A percentile compares a stretch with the other conserved stretches of the same genome.
phyloP scores from a whole-genome alignment of 2,888 invertebrate genomes.

The Coelopa pilipes region DNA sequence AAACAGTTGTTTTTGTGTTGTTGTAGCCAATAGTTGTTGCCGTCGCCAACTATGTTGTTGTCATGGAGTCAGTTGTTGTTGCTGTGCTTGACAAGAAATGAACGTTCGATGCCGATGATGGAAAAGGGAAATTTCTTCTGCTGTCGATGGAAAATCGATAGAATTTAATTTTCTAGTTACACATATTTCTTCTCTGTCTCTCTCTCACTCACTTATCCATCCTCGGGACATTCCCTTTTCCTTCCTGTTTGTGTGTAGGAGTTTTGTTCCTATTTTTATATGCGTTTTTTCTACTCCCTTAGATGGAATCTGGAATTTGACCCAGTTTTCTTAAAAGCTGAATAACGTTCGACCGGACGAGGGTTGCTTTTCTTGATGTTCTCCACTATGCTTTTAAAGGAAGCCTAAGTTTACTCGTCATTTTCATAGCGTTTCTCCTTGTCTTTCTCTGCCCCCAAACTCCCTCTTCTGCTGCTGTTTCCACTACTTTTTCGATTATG shows the following conservation, averaged over 20 bases:
- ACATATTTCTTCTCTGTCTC: neutral
- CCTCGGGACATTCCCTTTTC: neutral
- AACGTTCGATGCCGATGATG: neutral
- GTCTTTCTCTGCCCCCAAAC: no score
- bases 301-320: neutral
- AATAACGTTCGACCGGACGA: neutral
- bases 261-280: neutral
- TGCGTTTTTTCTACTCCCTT: no score
- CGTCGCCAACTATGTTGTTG: neutral
- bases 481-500: no score
- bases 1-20: neutral
- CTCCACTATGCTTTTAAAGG: no score
- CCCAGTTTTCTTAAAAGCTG: constrained; percentile 16
- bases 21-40: constrained; percentile 25
- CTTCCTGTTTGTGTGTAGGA: neutral
- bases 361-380: no score
- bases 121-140: neutral
- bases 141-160: constrained; percentile 25
- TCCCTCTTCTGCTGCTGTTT: no score
- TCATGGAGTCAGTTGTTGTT: neutral
- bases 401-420: neutral
- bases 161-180: constrained; percentile 24
- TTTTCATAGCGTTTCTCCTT: neutral
- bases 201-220: no score
- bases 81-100: no score